Conservation (phyloP, 2,113 vertebrate species). For the Erythrocercus mccallii region DNA sequence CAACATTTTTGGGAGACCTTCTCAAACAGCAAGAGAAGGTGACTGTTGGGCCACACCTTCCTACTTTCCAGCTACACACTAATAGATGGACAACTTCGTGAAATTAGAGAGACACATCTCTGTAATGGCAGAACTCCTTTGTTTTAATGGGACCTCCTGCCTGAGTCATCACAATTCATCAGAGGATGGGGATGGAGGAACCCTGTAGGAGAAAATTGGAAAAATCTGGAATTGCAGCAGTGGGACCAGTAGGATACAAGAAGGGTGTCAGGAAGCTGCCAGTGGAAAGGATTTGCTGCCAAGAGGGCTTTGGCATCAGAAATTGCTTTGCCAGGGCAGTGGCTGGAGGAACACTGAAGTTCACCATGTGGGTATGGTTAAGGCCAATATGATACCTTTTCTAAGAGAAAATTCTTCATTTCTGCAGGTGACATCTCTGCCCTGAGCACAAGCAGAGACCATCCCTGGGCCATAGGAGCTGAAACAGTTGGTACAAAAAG, state of each 20-base stretch:
- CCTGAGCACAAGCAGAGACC: not conserved
- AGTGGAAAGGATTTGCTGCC: not conserved
- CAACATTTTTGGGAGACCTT: not conserved
- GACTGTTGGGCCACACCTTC: not conserved
- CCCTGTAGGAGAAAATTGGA: not conserved
- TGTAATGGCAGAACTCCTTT: not conserved
- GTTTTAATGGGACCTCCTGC: not conserved
- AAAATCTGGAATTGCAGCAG: not conserved
- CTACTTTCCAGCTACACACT: rapidly evolving
- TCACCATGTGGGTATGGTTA: rapidly evolving
- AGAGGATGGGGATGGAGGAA: not conserved
- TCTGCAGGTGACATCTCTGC: not conserved
- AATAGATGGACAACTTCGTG: too few species aligned
- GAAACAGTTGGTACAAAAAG: not conserved
- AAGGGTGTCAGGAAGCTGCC: not conserved
- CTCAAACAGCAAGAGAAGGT: not conserved
- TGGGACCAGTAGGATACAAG: not conserved
- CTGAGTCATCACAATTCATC: rapidly evolving
- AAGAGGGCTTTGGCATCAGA: not conserved
- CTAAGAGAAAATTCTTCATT: not conserved
- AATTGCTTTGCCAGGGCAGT: not conserved
- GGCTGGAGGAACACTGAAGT: not conserved
- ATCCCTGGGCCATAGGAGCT: not conserved
- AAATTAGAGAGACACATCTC: not conserved
- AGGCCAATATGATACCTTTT: too few species aligned